Evolutionary conservation across 2,797 vertebrate genomes (phyloP).

Genomic region (Otolemur crassicaudatus): DNA sequence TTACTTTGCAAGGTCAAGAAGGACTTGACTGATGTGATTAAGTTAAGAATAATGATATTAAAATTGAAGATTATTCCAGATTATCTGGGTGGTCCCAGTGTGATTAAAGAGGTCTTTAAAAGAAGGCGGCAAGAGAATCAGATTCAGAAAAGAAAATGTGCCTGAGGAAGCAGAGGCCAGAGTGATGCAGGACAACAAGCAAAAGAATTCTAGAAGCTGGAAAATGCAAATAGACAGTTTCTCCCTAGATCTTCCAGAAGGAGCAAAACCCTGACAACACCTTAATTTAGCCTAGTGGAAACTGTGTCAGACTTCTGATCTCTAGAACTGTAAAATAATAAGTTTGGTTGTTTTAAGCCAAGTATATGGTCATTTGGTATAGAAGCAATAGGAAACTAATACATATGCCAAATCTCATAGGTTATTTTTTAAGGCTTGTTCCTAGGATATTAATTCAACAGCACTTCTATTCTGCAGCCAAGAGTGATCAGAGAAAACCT

Average conservation of each 20-base stretch:
- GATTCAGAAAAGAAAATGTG: not conserved
- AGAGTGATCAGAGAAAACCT: not conserved
- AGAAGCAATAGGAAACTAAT: not conserved
- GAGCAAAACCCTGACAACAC: not conserved
- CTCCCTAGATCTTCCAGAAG: not conserved
- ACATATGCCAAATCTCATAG: not conserved
- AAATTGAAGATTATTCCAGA: not conserved
- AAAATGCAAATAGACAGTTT: not conserved
- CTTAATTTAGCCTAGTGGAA: not conserved
- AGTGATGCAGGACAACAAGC: not conserved
- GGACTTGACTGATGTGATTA: not conserved
- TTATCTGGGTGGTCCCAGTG: not conserved
- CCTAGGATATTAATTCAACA: not conserved
- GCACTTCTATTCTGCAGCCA: not conserved
- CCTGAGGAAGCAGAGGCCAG: not conserved
- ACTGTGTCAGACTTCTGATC: not conserved
- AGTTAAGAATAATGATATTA: not conserved
- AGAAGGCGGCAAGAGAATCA: not conserved
- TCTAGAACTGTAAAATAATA: not conserved
- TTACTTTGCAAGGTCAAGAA: not conserved
- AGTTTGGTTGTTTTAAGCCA: not conserved
- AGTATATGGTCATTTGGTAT: not conserved
- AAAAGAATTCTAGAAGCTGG: not conserved
- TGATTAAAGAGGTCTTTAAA: not conserved
- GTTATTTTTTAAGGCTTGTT: not conserved